Base-by-base conservation (phyloP, 2,113 vertebrate genomes). In the Patagioenas fasciata region DNA sequence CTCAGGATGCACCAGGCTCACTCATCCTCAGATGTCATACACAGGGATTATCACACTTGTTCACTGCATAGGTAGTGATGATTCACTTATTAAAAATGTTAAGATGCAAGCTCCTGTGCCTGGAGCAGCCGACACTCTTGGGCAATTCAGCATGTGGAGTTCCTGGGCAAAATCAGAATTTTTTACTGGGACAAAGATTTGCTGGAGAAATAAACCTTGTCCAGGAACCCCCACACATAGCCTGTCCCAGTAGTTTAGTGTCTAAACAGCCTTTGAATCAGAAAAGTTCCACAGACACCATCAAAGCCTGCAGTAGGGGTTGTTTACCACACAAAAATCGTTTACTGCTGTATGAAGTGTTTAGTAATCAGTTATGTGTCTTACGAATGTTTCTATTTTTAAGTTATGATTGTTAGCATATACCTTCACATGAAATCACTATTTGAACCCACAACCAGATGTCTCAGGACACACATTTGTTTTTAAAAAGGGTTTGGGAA, bases 11-110 rank as follows among this genome's bases (percentile, higher is more conserved):
- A 23, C 5, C 42, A 64, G 38, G 12, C 21, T 75, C 51, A 32
- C 12, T 32, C 23, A 15, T 13, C 40, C 21, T n/a, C 32, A 38
- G 48, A 3, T 44, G 24, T 42, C 42, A 29, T 26, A 23, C 29
- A 1, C 14, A 18, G 26, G 48, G 6, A 1, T n/a, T 38, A 31
- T 56, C 54, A 29, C 15, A 8, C 0, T 3, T 31, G 9, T 1
- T 23, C 64, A 11, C 5, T 9, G 54, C 26, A 42, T 16, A 7
- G 23, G 21, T n/a, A 15, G 12, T 0, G 5, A 15, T 6, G 25
- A 9, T 5, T 82, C 26, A 13, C 20, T 40, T 32, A 10, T 25
- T 10, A 66, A 53, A 85, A 67, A 44, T 67, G 12, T 6, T 23
- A 5, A 11, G 7, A 60, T 65, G 67, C 32, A 77, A 75, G 38